Conservation (phyloP, 2,797 vertebrate species). For the Myiothlypis chrysogaster region DNA sequence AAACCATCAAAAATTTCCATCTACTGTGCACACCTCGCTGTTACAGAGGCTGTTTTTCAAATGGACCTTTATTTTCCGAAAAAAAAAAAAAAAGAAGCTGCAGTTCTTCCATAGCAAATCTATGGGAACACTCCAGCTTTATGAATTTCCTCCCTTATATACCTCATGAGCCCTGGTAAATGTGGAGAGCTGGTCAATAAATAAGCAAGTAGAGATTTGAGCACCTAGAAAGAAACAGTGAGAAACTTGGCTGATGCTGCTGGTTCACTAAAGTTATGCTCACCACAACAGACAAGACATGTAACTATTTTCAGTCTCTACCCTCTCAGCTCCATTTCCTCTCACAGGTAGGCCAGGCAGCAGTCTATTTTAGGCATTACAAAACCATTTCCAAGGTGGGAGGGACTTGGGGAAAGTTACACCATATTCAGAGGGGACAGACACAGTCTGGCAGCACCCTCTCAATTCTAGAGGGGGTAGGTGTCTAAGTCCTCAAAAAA, state of each 20-base stretch:
- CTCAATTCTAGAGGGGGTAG: background rate
- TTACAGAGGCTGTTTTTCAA: background rate
- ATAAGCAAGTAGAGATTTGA: background rate
- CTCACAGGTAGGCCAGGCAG: background rate
- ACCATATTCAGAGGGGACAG: background rate
- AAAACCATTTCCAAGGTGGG: background rate
- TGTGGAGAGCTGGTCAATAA: background rate
- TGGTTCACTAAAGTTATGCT: background rate
- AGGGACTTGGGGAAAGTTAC: background rate
- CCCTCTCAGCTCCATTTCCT: background rate
- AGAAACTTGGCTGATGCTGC: background rate
- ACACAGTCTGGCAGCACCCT: background rate
- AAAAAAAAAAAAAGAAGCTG: background rate
- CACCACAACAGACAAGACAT: background rate
- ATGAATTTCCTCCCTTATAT: background rate
- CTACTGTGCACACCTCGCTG: background rate
- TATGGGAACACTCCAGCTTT: background rate
- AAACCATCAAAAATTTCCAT: constrained; percentile 18
- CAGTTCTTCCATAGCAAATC: background rate
- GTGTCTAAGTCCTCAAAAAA: background rate
- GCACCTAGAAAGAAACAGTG: background rate
- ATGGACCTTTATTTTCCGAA: background rate
- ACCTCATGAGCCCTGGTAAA: background rate
- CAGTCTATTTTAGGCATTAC: background rate
- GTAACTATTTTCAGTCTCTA: background rate